A percentile compares a stretch with the other conserved stretches of the same genome.
Conservation (phyloP, 2,113 vertebrate genomes). For the Salvator merianae region DNA sequence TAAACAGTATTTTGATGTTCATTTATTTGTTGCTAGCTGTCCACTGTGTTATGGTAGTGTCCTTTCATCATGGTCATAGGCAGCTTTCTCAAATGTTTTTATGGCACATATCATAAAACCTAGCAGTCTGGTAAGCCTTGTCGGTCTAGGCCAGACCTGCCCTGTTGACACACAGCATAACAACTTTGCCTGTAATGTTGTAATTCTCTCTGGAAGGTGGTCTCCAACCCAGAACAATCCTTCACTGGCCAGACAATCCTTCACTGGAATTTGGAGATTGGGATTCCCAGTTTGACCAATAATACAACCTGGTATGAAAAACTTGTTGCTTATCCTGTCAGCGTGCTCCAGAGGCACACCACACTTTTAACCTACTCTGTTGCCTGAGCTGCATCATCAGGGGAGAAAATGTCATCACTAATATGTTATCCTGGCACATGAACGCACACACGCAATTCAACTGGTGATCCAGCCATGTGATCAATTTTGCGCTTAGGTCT, state of each 20-base stretch:
- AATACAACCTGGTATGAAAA: not conserved
- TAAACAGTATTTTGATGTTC: no score
- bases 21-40: no score
- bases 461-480: not conserved
- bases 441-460: not conserved
- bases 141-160: not conserved
- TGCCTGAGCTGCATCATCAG: not conserved
- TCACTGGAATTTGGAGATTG: not conserved
- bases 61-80: no score
- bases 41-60: no score
- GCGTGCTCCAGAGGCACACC: not conserved
- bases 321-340: not conserved
- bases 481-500: not conserved
- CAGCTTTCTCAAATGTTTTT: no score
- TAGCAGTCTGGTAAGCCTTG: not conserved
- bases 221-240: no score
- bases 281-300: no score
- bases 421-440: not conserved
- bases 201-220: not conserved
- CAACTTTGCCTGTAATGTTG: not conserved
- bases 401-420: not conserved
- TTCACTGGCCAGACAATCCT: no score
- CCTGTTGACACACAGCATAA: not conserved
- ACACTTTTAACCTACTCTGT: not conserved
- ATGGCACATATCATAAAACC: not conserved